Evolutionary conservation across 2,797 vertebrate species (phyloP).

Genomic region (Sitta carolinensis): DNA sequence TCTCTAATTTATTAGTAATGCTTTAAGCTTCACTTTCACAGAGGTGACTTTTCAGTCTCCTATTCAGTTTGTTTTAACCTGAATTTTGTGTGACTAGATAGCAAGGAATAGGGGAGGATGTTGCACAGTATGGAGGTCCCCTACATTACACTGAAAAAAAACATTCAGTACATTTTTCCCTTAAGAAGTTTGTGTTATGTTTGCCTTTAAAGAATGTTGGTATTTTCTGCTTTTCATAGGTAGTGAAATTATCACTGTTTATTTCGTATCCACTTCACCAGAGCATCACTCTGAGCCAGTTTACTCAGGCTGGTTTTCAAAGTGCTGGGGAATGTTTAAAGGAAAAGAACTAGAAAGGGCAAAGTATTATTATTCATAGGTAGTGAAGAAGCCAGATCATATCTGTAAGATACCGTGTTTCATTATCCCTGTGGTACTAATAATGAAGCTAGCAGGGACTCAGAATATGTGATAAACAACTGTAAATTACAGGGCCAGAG

Average conservation of each 20-base stretch:
- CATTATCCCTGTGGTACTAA: constrained; percentile 62
- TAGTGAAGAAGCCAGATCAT: constrained; percentile 44
- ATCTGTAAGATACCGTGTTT: constrained; percentile 48
- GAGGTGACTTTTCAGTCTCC: background rate
- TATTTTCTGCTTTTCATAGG: background rate
- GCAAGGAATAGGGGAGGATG: background rate
- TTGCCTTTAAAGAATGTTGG: background rate
- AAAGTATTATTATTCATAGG: constrained; percentile 56
- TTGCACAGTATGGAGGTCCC: background rate
- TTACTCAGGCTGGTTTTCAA: constrained; percentile 34
- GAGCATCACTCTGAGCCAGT: background rate
- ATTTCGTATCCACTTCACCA: background rate
- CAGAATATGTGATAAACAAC: constrained; percentile 51
- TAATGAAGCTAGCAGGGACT: constrained; percentile 44
- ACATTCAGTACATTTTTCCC: background rate
- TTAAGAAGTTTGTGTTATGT: background rate
- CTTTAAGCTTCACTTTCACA: background rate
- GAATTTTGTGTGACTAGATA: background rate
- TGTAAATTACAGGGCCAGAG: constrained; percentile 39
- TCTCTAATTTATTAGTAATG: background rate
- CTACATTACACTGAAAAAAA: background rate
- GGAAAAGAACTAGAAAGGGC: constrained; percentile 47
- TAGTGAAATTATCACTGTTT: constrained; percentile 9
- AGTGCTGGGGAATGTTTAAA: constrained; percentile 35
- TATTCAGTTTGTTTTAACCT: background rate